Evolutionary conservation across 2,797 vertebrate genomes (phyloP).

Genomic region (Oreochromis grahami): DNA sequence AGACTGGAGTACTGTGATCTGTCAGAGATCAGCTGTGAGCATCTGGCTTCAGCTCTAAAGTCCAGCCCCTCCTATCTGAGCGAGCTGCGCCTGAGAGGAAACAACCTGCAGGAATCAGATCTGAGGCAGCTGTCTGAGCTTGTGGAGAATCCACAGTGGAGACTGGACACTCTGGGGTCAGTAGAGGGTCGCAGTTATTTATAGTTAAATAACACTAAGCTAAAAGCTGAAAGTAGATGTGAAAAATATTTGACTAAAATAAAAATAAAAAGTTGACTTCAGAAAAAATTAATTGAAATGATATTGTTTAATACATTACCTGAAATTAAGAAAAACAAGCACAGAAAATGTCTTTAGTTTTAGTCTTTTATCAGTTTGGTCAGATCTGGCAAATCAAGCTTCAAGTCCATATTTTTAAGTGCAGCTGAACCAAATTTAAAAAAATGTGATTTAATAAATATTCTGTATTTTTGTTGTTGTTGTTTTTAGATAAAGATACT

Average conservation of each 20-base stretch:
- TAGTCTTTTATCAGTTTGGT: not conserved
- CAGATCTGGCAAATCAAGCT: not conserved
- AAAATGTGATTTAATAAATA: not conserved
- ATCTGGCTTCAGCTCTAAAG: not conserved
- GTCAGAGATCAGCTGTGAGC: not conserved
- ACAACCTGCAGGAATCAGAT: not conserved
- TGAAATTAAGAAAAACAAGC: not conserved
- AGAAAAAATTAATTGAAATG: not conserved
- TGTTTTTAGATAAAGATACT: not conserved
- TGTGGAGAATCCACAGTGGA: not conserved
- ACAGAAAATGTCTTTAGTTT: not conserved
- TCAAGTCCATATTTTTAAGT: not conserved
- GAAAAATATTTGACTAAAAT: not conserved
- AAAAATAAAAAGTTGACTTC: not conserved
- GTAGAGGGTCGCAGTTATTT: not conserved
- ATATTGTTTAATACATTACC: not conserved
- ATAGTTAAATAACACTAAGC: not conserved
- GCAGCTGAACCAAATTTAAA: not conserved
- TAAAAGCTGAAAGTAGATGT: not conserved
- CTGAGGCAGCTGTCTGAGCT: not conserved
- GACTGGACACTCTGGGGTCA: not conserved
- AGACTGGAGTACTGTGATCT: not conserved
- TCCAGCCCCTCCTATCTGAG: not conserved
- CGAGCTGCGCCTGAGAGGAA: not conserved
- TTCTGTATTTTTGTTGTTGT: not conserved